These are phyloP conservation scores for Troglohyphantes excavatus DNA, from an alignment of 2,888 invertebrate species.

Conservation along the genomic window DNA sequence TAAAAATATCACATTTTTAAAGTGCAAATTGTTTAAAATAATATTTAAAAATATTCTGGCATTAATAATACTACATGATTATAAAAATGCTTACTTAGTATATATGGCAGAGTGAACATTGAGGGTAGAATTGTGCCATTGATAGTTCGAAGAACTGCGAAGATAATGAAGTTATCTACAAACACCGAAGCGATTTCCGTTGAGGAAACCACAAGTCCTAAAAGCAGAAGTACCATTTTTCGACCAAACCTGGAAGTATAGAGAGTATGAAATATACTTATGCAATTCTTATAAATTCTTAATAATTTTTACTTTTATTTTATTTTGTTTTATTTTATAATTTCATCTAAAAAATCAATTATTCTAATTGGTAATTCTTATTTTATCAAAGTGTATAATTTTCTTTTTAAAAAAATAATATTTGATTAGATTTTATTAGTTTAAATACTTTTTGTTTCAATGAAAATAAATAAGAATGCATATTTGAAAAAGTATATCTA, in stretches of 20 bases:
- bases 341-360: too few relatives aligned
- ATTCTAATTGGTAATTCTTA: too few relatives aligned
- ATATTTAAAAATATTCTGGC: too few relatives aligned
- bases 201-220: constrained; percentile 30
- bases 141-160: constrained; percentile 49
- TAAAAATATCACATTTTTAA: too few relatives aligned
- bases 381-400: too few relatives aligned
- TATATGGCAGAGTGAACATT: constrained; percentile 68
- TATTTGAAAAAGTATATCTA: too few relatives aligned
- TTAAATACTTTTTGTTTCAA: too few relatives aligned
- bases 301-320: background rate
- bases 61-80: background rate
- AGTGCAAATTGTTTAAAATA: too few relatives aligned
- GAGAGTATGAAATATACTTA: background rate
- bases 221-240: constrained; percentile 47
- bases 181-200: constrained; percentile 54
- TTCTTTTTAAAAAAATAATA: too few relatives aligned
- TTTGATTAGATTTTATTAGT: too few relatives aligned
- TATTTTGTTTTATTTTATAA: background rate
- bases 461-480: too few relatives aligned
- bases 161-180: constrained; percentile 51
- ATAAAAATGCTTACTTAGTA: constrained; percentile 70
- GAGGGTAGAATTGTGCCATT: constrained; percentile 64
- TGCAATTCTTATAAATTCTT: background rate
- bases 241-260: constrained; percentile 67